Conservation (phyloP, 2,888 invertebrate genomes). For the Lasius platythorax region DNA sequence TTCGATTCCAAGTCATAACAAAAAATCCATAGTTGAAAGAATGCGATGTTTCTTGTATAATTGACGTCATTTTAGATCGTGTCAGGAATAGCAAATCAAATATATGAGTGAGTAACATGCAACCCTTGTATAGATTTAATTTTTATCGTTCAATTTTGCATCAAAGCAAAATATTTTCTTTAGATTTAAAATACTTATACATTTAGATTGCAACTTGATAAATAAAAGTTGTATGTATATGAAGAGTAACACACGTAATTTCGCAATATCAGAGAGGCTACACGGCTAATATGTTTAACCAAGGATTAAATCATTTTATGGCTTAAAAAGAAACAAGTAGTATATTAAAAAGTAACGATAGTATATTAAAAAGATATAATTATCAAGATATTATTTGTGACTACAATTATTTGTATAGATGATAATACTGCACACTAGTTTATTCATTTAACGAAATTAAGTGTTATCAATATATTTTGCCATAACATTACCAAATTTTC, state of each 20-base stretch:
- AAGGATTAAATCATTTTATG: slow-evolving; percentile 17
- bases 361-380: background rate
- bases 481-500: too few relatives aligned
- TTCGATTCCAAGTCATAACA: background rate
- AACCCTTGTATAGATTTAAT: background rate
- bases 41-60: background rate
- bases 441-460: background rate
- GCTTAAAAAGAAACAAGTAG: background rate
- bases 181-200: background rate
- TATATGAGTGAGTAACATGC: background rate
- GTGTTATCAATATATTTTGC: background rate
- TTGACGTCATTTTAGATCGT: background rate
- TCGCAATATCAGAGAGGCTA: background rate
- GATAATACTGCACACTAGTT: background rate
- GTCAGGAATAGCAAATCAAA: background rate
- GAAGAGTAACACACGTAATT: background rate
- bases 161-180: background rate
- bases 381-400: background rate
- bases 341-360: background rate
- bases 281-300: background rate
- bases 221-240: background rate
- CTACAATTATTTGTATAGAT: background rate
- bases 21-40: background rate
- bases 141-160: slow-evolving; percentile 7
- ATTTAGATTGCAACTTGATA: slow-evolving; percentile 5